Conservation (phyloP, 1,140 invertebrate genomes). For the Papilio dardanus region DNA sequence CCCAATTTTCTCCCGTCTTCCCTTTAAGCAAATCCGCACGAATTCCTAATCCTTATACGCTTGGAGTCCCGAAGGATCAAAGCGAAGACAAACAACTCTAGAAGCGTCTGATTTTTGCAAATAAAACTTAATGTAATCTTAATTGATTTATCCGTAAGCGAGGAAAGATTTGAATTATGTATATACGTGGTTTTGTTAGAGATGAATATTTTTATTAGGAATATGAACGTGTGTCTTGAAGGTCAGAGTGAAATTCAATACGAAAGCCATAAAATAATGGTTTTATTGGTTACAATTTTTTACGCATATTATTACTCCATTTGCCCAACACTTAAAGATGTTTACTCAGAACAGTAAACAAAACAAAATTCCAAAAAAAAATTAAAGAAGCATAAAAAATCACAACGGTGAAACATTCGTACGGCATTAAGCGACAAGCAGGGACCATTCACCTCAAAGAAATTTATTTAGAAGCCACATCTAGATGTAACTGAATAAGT, state of each 20-base stretch:
- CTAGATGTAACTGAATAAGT: conserved; percentile 28
- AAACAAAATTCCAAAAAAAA: conserved; percentile 3
- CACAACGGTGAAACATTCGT: neutral
- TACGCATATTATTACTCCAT: too few species aligned
- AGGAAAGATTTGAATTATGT: neutral
- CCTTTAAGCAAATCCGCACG: conserved; percentile 72
- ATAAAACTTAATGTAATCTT: neutral
- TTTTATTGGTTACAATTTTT: too few species aligned
- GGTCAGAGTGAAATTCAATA: too few species aligned
- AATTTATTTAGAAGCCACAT: conserved; percentile 18
- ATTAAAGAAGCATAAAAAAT: conserved; percentile 2
- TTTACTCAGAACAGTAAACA: too few species aligned
- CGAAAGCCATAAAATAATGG: too few species aligned
- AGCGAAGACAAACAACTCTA: conserved; percentile 55
- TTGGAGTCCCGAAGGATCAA: conserved; percentile 59
- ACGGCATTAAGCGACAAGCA: neutral
- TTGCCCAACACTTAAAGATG: too few species aligned
- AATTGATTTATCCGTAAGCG: neutral
- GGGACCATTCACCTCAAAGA: conserved; percentile 8
- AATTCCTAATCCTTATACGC: conserved; percentile 74
- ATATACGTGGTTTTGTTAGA: neutral
- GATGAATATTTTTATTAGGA: neutral
- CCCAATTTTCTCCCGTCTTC: conserved; percentile 66
- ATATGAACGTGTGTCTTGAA: too few species aligned
- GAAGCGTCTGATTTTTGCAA: conserved; percentile 44